Evolutionary conservation across 2,797 vertebrate genomes (phyloP).

Genomic region (Clarias fuscus): DNA sequence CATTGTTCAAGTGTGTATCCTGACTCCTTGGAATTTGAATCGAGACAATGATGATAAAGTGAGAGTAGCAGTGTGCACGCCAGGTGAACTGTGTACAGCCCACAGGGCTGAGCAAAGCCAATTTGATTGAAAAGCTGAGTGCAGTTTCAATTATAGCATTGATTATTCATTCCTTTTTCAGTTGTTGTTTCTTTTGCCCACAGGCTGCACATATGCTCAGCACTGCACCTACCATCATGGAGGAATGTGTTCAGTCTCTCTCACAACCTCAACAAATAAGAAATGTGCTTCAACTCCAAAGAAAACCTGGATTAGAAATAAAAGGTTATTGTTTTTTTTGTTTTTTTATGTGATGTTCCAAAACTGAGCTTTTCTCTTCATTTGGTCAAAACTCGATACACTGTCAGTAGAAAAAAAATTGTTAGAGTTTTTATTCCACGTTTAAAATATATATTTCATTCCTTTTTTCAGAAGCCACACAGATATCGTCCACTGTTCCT

Average conservation of each 20-base stretch:
- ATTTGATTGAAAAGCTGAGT: background rate
- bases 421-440: background rate
- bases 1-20: background rate
- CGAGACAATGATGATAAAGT: background rate
- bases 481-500: conserved; percentile 2
- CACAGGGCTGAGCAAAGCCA: background rate
- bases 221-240: conserved; percentile 25
- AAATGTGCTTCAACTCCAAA: conserved; percentile 23
- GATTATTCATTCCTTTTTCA: background rate
- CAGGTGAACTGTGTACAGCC: background rate
- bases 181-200: background rate
- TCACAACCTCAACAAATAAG: conserved; percentile 23
- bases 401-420: background rate
- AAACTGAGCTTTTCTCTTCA: background rate
- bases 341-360: background rate
- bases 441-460: background rate
- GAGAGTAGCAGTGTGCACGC: background rate
- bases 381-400: background rate
- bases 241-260: conserved; percentile 39
- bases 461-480: conserved; percentile 7
- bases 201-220: conserved; percentile 30
- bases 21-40: background rate
- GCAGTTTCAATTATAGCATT: background rate
- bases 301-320: background rate
- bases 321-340: background rate